Conservation (phyloP, 2,113 vertebrate genomes). For the Elephantulus edwardii region DNA sequence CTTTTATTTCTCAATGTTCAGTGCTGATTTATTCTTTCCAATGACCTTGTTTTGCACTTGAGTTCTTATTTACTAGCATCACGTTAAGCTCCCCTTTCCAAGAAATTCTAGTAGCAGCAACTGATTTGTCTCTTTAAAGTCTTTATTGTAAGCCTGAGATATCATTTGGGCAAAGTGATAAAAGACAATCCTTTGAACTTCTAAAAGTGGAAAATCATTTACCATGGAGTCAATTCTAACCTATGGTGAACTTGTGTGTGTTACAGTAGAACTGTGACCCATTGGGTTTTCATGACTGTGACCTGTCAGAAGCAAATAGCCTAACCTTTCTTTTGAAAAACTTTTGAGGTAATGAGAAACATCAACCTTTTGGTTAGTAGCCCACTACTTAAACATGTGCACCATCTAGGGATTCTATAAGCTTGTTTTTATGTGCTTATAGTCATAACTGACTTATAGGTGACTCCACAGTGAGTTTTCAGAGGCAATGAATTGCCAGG, state of each 20-base stretch:
- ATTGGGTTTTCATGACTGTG: background rate
- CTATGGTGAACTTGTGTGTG: background rate
- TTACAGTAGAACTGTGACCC: background rate
- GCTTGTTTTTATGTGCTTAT: too few species aligned
- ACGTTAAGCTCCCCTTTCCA: background rate
- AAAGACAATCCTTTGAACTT: background rate
- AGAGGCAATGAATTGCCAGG: too few species aligned
- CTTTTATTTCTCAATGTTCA: background rate
- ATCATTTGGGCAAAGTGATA: background rate
- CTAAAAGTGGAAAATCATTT: background rate
- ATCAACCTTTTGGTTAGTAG: background rate
- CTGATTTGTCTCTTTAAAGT: background rate
- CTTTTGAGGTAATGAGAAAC: background rate
- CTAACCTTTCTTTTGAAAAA: background rate
- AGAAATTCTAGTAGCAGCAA: background rate
- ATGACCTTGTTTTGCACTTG: background rate
- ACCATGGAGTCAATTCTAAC: background rate
- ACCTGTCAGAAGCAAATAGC: background rate
- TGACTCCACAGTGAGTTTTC: too few species aligned
- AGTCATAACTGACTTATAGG: too few species aligned
- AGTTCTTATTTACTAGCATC: background rate
- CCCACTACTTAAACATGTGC: background rate
- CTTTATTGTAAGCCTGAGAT: background rate
- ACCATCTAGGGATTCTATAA: background rate
- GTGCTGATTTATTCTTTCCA: background rate